phyloP scores from a whole-genome alignment of 2,113 vertebrate genomes.

The Cyphomyrus plagiostoma region DNA sequence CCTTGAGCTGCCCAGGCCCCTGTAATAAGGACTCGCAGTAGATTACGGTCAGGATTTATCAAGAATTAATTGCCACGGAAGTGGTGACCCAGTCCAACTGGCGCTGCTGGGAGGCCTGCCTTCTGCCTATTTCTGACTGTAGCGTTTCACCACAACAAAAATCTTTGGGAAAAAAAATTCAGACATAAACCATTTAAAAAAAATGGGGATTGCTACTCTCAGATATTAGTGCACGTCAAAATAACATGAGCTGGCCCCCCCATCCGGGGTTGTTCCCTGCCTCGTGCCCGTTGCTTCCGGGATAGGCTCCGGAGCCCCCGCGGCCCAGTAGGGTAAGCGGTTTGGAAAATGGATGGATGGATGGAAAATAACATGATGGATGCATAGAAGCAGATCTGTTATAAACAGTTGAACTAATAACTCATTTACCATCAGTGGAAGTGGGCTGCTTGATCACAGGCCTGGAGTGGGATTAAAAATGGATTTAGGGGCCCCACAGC shows the following conservation, averaged over 20 bases:
- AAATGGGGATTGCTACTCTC: not conserved
- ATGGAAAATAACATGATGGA: not conserved
- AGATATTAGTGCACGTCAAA: not conserved
- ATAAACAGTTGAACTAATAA: not conserved
- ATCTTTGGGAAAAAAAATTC: not conserved
- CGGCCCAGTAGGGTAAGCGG: no score
- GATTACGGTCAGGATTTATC: conserved; percentile 9
- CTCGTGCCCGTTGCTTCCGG: no score
- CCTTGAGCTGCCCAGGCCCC: not conserved
- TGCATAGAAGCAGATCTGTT: not conserved
- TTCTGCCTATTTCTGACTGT: not conserved
- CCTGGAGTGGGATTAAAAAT: not conserved
- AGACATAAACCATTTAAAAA: not conserved
- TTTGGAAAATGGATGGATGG: no score
- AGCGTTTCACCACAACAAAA: not conserved
- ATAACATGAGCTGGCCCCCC: not conserved
- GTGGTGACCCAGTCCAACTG: not conserved
- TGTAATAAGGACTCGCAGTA: not conserved
- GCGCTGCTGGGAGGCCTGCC: not conserved
- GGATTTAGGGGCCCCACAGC: not conserved
- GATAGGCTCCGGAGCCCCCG: no score
- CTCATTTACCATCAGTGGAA: not conserved
- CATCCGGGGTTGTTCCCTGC: no score
- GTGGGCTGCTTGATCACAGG: not conserved
- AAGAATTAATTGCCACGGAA: not conserved